These are phyloP conservation scores for Philaethria dido DNA, from an alignment of 2,888 invertebrate genomes.

Conservation along the genomic window DNA sequence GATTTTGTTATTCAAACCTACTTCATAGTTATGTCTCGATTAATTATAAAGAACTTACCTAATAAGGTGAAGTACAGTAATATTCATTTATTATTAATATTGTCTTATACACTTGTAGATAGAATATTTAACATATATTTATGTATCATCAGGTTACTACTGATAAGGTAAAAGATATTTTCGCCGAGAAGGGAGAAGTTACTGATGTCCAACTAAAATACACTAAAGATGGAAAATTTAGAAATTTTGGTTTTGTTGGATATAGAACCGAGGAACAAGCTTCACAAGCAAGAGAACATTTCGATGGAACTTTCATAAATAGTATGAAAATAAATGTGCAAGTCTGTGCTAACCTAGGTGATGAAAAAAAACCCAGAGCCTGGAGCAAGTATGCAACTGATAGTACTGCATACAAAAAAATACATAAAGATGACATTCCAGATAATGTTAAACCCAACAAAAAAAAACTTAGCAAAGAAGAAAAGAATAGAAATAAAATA, in stretches of 20 bases:
- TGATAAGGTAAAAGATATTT: constrained; percentile 89
- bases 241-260: constrained; percentile 97
- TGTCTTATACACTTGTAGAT: not conserved
- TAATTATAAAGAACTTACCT: constrained; percentile 96
- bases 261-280: constrained; percentile 93
- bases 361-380: constrained; percentile 90
- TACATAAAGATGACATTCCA: constrained; percentile 66
- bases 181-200: constrained; percentile 91
- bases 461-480: constrained; percentile 61
- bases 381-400: constrained; percentile 97
- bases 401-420: constrained; percentile 86
- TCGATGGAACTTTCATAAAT: constrained; percentile 93
- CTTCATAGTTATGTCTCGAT: constrained; percentile 87
- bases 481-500: constrained; percentile 81
- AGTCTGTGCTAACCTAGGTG: constrained; percentile 87
- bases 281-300: constrained; percentile 88
- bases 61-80: constrained; percentile 87
- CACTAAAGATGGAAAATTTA: constrained; percentile 94
- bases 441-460: constrained; percentile 57
- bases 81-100: not conserved
- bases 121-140: constrained; percentile 33
- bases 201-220: constrained; percentile 98
- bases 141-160: constrained; percentile 88
- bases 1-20: not conserved
- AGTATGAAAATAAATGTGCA: constrained; percentile 92